Conservation (phyloP, 2,797 vertebrate genomes). For the Glyptemys insculpta region DNA sequence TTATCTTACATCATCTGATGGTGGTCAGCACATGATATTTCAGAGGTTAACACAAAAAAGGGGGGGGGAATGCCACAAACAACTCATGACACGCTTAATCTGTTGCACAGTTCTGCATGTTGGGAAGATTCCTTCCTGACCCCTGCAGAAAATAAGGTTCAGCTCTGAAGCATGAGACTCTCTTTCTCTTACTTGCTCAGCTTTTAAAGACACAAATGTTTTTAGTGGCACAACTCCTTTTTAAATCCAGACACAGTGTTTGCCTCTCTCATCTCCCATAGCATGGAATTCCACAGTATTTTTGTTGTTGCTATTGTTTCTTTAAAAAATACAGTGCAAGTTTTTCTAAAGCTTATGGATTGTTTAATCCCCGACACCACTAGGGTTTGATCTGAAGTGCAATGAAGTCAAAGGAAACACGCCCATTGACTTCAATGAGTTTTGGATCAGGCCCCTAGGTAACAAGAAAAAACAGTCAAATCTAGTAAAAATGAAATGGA, state of each 20-base stretch:
- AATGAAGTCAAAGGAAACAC: too few relatives aligned
- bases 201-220: slow-evolving; percentile 51
- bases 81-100: neutral
- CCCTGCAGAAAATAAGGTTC: slow-evolving; percentile 32
- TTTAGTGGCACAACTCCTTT: neutral
- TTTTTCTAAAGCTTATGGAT: slow-evolving; percentile 33
- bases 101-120: slow-evolving; percentile 25
- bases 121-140: slow-evolving; percentile 1
- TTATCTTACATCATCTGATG: neutral
- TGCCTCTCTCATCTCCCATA: neutral
- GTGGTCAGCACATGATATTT: neutral
- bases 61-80: neutral
- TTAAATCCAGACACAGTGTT: slow-evolving; percentile 22
- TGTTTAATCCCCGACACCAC: slow-evolving; percentile 48
- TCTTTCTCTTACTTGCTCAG: neutral
- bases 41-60: neutral
- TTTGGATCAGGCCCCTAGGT: slow-evolving; percentile 15
- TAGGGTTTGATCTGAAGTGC: slow-evolving; percentile 31
- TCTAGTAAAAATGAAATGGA: slow-evolving; percentile 22
- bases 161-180: neutral
- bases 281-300: too few relatives aligned
- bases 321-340: slow-evolving; percentile 33
- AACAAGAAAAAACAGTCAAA: slow-evolving; percentile 21
- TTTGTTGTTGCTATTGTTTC: slow-evolving; percentile 24
- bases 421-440: neutral